Base-by-base conservation (phyloP, 1,140 invertebrate genomes). In the Aphelinus certus region DNA sequence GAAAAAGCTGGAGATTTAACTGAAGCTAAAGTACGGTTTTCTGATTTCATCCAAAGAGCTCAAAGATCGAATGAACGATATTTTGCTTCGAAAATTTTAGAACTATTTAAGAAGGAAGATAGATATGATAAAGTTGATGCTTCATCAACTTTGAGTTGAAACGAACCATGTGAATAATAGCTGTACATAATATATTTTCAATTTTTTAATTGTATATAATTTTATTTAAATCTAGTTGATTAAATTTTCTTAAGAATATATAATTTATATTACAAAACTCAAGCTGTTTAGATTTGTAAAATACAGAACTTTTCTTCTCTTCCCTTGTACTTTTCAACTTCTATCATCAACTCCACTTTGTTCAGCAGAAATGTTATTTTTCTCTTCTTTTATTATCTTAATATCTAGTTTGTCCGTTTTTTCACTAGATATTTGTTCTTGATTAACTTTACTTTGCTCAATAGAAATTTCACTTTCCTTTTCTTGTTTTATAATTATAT, bases 1-100 rank as follows among this genome's bases (percentile, higher is more conserved):
- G 88, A 89, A 80, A 88, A 88, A 81, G 78, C 84, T 47, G 83
- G 79, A 55, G 83, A 87, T 73, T 77, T 88, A 62, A 82, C 86
- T 5, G 81, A 80, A 62, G 87, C 87, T 47, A 85, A 84, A 79
- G 64, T 76, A 3, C 81, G 81, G 56, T 80, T 87, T 43, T 77
- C 81, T 45, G 80, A 81, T 73, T 81, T 81, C 73, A 64, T 73
- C 2, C 82, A 82, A 68, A 81, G 74, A 69, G 80, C 81, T 43
- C 55, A 67, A 3, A 82, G 75, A 26, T 48, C 67, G 26, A 79
- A 80, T 68, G 83, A 86, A 70, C 82, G 77, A 79, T 65, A 79
- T 68, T 84, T 87, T 61, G 83, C 84, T 4, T 77, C 80, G 68
- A 78, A 73, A 26, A 71, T 88, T 55, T 65, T 80, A 51, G 76